phyloP scores from a whole-genome alignment of 2,113 vertebrate species.

The Apistogramma diplotaenia region DNA sequence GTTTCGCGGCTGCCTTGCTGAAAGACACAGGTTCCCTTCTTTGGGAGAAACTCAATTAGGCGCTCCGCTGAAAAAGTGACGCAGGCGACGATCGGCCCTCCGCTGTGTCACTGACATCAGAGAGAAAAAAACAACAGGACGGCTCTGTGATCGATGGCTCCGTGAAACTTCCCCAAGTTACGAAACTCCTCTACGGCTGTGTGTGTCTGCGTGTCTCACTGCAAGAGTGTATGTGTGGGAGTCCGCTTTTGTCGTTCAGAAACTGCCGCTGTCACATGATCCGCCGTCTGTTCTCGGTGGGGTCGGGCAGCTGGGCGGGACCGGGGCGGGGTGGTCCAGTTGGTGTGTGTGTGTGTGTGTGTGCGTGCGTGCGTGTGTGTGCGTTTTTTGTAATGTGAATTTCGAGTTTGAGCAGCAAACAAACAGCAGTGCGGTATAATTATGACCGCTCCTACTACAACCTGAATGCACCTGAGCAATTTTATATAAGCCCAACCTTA shows the following conservation, averaged over 20 bases:
- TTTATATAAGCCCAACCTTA: not conserved
- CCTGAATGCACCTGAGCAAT: not conserved
- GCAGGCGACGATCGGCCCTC: slow-evolving; percentile 31
- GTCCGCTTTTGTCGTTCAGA: slow-evolving; percentile 39
- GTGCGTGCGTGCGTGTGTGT: not conserved
- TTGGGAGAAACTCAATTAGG: not conserved
- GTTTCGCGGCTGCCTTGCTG: slow-evolving; percentile 28
- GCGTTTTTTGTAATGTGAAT: slow-evolving; percentile 13
- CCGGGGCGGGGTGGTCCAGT: slow-evolving; percentile 57
- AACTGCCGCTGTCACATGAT: slow-evolving; percentile 70
- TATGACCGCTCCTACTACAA: not conserved
- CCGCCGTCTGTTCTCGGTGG: slow-evolving; percentile 44
- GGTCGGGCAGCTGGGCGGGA: slow-evolving; percentile 64
- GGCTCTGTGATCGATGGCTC: slow-evolving; percentile 45
- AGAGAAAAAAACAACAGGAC: not conserved
- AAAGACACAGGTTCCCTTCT: not conserved
- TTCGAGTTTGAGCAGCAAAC: slow-evolving; percentile 1
- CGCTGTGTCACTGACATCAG: slow-evolving; percentile 42
- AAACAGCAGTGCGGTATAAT: not conserved
- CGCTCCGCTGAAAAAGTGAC: slow-evolving; percentile 50
- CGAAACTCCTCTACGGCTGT: slow-evolving; percentile 39
- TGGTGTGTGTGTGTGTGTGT: not conserved
- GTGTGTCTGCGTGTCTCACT: not conserved
- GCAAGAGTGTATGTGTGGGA: not conserved
- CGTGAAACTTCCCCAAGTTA: slow-evolving; percentile 59